Percentiles rank a stretch among this genome's conserved stretches.
Conservation (phyloP, 1,140 invertebrate species). For the Megathymus violae region DNA sequence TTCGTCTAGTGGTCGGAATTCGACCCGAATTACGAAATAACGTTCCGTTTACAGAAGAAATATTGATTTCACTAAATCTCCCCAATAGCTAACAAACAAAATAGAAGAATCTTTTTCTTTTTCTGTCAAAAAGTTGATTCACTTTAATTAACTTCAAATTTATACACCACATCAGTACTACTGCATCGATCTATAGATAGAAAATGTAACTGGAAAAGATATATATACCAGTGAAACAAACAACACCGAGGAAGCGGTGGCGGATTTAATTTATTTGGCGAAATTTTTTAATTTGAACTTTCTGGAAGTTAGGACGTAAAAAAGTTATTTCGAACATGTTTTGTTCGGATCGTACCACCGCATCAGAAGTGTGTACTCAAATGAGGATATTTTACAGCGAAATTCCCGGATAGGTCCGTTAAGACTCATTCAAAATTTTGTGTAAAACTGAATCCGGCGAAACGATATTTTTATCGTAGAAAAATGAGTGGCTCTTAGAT, state of each 20-base stretch:
- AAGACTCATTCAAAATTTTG: neutral
- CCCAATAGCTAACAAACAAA: no score
- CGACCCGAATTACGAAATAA: no score
- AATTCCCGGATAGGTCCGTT: neutral
- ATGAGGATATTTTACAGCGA: neutral
- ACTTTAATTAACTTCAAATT: no score
- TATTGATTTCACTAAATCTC: no score
- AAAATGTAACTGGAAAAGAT: neutral
- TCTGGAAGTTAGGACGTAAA: conserved; percentile 17
- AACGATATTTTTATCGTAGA: no score
- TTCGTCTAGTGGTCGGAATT: no score
- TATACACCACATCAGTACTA: no score
- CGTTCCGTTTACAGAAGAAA: no score
- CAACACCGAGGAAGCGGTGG: conserved; percentile 12
- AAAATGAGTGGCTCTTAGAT: no score
- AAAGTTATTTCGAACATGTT: conserved; percentile 21
- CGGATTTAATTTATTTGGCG: conserved; percentile 22
- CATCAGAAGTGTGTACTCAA: neutral
- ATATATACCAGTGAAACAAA: conserved; percentile 8
- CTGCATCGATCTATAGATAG: no score
- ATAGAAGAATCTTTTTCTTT: no score
- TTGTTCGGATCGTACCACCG: conserved; percentile 6
- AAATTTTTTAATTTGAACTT: conserved; percentile 31
- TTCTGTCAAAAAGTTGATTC: no score
- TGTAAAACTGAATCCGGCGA: neutral